A percentile compares a stretch with the other conserved stretches of the same genome.
Conservation (phyloP, 2,797 vertebrate species). For the Cheirogaleus major region DNA sequence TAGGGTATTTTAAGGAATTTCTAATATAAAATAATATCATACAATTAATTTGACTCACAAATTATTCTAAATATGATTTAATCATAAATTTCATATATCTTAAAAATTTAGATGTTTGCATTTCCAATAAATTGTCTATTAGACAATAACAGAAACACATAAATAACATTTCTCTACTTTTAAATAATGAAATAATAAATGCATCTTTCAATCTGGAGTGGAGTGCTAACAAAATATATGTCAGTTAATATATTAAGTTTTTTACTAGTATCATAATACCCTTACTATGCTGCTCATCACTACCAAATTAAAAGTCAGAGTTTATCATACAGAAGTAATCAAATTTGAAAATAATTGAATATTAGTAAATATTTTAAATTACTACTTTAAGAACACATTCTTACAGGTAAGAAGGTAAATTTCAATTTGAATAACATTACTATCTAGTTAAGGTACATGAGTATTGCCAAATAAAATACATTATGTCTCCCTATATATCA, state of each 20-base stretch:
- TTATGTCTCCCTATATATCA: neutral
- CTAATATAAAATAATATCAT: neutral
- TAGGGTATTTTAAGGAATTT: neutral
- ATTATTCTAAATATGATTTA: constrained; percentile 44
- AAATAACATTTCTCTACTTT: constrained; percentile 14
- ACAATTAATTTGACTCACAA: constrained; percentile 13
- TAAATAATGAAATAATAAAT: constrained; percentile 29
- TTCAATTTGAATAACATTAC: constrained; percentile 31
- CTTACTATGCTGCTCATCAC: constrained; percentile 16
- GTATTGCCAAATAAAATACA: constrained; percentile 33
- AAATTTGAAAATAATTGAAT: constrained; percentile 15
- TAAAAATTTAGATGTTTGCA: constrained; percentile 22
- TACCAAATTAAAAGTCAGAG: constrained; percentile 15
- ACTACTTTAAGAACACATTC: neutral
- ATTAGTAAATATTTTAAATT: constrained; percentile 34
- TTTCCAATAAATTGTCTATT: constrained; percentile 39
- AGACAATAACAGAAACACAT: neutral
- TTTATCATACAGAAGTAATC: constrained; percentile 21
- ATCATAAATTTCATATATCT: neutral
- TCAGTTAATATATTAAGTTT: neutral
- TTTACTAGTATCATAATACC: neutral
- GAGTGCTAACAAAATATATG: neutral
- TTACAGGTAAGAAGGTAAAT: constrained; percentile 35
- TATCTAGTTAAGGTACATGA: neutral
- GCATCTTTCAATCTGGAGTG: neutral